Percentiles rank a stretch among this genome's conserved stretches.
Evolutionary conservation across 2,113 vertebrate species (phyloP).

Genomic region (Cyprichromis sp.): DNA sequence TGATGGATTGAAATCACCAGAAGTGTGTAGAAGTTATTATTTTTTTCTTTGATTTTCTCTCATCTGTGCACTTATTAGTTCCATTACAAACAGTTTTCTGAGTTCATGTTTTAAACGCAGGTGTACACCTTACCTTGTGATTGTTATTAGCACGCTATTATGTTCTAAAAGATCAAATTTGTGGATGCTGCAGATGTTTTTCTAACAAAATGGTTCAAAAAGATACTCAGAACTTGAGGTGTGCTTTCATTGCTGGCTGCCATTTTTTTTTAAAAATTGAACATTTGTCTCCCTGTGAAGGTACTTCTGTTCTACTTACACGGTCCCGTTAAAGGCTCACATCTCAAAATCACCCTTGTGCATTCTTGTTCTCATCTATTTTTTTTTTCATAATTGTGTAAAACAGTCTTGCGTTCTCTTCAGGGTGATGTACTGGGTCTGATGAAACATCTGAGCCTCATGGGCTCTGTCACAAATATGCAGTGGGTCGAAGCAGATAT

Average conservation of each 20-base stretch:
- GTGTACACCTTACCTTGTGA: background rate
- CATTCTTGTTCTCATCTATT: conserved; percentile 2
- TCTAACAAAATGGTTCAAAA: background rate
- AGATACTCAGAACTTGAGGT: background rate
- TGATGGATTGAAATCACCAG: background rate
- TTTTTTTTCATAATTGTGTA: background rate
- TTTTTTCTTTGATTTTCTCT: background rate
- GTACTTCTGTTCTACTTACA: background rate
- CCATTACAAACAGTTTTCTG: background rate
- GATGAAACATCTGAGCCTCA: conserved; percentile 6
- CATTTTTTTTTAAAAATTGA: background rate
- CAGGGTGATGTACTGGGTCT: background rate
- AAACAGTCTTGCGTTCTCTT: background rate
- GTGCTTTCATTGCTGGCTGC: background rate
- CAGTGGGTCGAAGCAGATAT: background rate
- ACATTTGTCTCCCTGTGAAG: background rate
- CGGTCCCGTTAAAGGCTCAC: background rate
- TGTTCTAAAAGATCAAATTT: background rate
- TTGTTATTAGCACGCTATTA: background rate
- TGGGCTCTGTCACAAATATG: conserved; percentile 36
- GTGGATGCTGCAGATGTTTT: background rate
- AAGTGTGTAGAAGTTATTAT: background rate
- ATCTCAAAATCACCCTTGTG: conserved; percentile 7
- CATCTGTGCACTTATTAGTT: background rate
- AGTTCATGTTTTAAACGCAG: background rate